phyloP scores from a whole-genome alignment of 1,140 invertebrate species.

The Papilio xuthus region DNA sequence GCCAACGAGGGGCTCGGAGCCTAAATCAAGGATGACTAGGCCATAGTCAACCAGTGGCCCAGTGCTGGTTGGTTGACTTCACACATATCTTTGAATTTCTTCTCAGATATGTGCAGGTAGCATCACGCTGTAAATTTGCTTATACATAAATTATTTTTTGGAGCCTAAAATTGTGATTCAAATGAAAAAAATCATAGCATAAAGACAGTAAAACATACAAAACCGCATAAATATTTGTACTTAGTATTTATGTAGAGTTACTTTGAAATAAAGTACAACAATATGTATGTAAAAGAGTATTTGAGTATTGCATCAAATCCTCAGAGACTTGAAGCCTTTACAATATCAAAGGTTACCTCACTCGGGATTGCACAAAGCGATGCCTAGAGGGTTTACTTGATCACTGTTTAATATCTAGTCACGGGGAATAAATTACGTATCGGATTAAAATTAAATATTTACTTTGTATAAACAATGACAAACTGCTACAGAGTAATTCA shows the following conservation, averaged over 20 bases:
- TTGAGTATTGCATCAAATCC: background rate
- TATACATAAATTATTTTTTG: no score
- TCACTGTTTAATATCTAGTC: background rate
- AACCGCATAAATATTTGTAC: no score
- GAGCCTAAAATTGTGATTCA: no score
- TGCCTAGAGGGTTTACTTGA: background rate
- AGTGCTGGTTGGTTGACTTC: no score
- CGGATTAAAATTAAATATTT: background rate
- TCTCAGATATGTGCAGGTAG: no score
- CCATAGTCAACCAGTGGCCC: no score
- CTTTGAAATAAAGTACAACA: background rate
- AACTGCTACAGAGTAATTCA: background rate
- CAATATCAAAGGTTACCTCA: background rate
- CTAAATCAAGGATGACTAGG: no score
- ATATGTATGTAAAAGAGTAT: background rate
- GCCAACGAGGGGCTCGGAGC: no score
- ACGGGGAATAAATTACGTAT: background rate
- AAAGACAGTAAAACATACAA: no score
- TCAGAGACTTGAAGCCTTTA: background rate
- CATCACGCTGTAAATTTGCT: no score
- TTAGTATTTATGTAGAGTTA: background rate
- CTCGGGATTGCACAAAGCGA: background rate
- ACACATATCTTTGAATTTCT: no score
- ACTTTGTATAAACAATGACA: background rate
- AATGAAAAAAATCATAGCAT: no score